Evolutionary conservation across 2,113 vertebrate species (phyloP).

Genomic region (Dascyllus trimaculatus): DNA sequence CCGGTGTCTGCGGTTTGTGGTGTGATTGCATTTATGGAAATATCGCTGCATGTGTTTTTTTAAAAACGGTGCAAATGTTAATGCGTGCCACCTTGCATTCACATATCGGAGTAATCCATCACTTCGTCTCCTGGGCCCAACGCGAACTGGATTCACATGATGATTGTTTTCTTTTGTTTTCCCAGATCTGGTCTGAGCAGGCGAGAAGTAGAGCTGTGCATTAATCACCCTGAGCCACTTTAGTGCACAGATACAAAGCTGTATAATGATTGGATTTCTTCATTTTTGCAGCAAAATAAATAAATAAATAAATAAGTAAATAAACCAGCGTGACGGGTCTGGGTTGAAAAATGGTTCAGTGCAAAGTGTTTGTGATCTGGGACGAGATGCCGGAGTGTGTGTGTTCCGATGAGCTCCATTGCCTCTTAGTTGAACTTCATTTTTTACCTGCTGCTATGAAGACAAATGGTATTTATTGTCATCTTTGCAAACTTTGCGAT

Average conservation of each 20-base stretch:
- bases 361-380: constrained; percentile 19
- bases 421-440: constrained; percentile 30
- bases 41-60: constrained; percentile 57
- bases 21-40: constrained; percentile 76
- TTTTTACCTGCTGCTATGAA: constrained; percentile 41
- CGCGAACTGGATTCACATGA: constrained; percentile 32
- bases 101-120: constrained; percentile 70
- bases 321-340: constrained; percentile 53
- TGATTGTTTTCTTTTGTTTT: neutral
- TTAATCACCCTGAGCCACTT: constrained; percentile 49
- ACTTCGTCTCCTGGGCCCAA: constrained; percentile 31
- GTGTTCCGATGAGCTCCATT: constrained; percentile 33
- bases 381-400: neutral
- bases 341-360: constrained; percentile 34
- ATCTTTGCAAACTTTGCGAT: constrained; percentile 31
- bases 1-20: constrained; percentile 13
- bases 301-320: too few species aligned
- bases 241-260: constrained; percentile 27
- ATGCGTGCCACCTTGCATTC: constrained; percentile 52
- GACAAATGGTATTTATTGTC: constrained; percentile 29
- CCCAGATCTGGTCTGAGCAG: constrained; percentile 1
- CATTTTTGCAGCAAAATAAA: constrained; percentile 47
- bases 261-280: constrained; percentile 58
- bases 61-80: constrained; percentile 70
- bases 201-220: constrained; percentile 27